phyloP scores from a whole-genome alignment of 2,113 vertebrate species.

The Bungarus multicinctus region DNA sequence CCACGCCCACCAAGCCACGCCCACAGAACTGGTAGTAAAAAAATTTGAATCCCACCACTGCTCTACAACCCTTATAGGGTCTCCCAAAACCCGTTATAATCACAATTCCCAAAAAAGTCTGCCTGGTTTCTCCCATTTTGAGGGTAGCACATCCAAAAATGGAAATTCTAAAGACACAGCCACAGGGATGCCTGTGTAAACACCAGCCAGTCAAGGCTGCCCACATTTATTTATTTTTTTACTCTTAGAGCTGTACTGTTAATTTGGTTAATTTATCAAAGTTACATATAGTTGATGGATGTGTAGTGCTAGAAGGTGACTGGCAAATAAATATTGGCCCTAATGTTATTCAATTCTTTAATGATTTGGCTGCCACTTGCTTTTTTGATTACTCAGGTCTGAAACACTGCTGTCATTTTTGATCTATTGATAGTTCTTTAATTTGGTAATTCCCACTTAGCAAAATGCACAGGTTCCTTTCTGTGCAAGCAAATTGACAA shows the following conservation, averaged over 20 bases:
- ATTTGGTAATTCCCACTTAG: background rate
- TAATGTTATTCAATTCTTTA: slow-evolving; percentile 2
- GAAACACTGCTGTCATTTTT: slow-evolving; percentile 38
- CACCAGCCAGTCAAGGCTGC: background rate
- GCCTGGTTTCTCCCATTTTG: background rate
- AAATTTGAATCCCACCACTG: too few species aligned
- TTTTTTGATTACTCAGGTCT: background rate
- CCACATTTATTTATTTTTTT: background rate
- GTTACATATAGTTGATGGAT: background rate
- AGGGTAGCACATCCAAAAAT: background rate
- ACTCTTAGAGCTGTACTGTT: background rate
- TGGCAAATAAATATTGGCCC: slow-evolving; percentile 10
- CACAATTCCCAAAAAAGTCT: background rate
- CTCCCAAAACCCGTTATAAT: background rate
- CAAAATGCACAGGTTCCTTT: background rate
- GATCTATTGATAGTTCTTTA: slow-evolving; percentile 18
- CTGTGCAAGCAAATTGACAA: background rate
- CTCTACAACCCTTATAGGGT: background rate
- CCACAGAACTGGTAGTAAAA: too few species aligned
- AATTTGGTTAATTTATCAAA: slow-evolving; percentile 4
- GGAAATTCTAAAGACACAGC: background rate
- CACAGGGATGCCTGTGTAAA: background rate
- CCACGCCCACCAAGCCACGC: too few species aligned
- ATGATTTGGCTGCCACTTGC: slow-evolving; percentile 22
- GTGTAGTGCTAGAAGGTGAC: slow-evolving; percentile 1